A percentile compares a stretch with the other conserved stretches of the same genome.
phyloP scores from a whole-genome alignment of 2,113 vertebrate genomes.

The Rafetus swinhoei region DNA sequence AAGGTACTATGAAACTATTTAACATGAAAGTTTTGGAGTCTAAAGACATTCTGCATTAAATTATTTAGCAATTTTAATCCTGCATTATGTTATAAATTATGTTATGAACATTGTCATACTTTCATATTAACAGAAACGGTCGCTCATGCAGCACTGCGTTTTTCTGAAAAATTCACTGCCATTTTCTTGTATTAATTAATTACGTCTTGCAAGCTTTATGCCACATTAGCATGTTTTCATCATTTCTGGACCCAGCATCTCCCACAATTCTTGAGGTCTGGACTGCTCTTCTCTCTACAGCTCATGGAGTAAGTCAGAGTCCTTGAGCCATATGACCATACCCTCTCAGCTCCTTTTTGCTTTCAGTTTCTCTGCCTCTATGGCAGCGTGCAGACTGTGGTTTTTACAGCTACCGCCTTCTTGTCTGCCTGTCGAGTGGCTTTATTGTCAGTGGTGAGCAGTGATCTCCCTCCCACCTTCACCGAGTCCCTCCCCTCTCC shows the following conservation, averaged over 20 bases:
- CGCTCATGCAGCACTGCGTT: neutral
- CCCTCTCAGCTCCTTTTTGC: neutral
- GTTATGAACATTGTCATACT: neutral
- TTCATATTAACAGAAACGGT: neutral
- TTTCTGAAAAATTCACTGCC: neutral
- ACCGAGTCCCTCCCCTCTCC: no score
- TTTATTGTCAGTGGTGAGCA: neutral
- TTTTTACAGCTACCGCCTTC: neutral
- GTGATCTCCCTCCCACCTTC: neutral
- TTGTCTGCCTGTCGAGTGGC: neutral
- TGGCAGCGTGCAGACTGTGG: neutral
- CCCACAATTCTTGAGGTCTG: neutral
- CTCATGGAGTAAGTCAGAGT: neutral
- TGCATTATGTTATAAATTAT: neutral
- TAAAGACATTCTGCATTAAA: neutral
- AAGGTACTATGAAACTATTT: neutral
- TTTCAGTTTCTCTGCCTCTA: neutral
- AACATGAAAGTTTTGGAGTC: neutral
- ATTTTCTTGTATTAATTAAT: fast-evolving
- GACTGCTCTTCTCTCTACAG: neutral
- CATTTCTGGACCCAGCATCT: neutral
- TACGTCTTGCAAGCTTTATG: neutral
- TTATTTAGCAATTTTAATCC: neutral
- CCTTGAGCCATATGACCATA: neutral
- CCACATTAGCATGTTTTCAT: neutral